Evolutionary conservation across 2,113 vertebrate species (phyloP).

Genomic region (Nyctereutes procyonoides): DNA sequence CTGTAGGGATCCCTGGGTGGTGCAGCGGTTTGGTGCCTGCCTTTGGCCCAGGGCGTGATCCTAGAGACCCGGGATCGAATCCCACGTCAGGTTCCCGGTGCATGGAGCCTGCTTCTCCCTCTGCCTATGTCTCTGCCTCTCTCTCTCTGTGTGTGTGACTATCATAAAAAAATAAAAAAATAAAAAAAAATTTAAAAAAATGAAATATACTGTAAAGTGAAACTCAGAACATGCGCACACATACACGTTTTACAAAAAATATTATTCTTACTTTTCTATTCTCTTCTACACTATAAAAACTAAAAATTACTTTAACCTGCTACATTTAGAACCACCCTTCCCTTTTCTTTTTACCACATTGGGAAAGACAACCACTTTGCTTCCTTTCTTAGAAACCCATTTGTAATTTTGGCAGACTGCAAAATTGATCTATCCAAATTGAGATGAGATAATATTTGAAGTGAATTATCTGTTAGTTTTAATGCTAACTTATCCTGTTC

Average conservation of each 20-base stretch:
- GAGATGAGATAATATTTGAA: not conserved
- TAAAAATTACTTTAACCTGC: slow-evolving; percentile 25
- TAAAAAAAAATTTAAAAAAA: too few species aligned
- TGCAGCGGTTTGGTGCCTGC: too few species aligned
- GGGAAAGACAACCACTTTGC: not conserved
- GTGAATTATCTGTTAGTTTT: slow-evolving; percentile 28
- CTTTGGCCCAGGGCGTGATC: too few species aligned
- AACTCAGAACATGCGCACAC: not conserved
- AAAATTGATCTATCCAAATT: slow-evolving; percentile 2
- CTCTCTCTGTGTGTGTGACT: too few species aligned
- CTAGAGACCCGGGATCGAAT: too few species aligned
- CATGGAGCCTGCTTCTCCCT: too few species aligned
- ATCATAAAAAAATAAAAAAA: too few species aligned
- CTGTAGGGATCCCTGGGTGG: too few species aligned
- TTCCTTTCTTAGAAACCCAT: not conserved
- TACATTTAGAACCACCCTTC: not conserved
- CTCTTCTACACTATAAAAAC: not conserved
- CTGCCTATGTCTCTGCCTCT: too few species aligned
- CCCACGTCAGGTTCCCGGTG: too few species aligned
- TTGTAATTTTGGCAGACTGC: not conserved
- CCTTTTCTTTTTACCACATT: not conserved
- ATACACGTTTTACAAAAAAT: not conserved
- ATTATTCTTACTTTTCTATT: not conserved
- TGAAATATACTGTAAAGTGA: not conserved
- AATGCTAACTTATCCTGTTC: not conserved